Evolutionary conservation across 2,888 invertebrate genomes (phyloP).

Genomic region (Pandemis cinnamomeana): DNA sequence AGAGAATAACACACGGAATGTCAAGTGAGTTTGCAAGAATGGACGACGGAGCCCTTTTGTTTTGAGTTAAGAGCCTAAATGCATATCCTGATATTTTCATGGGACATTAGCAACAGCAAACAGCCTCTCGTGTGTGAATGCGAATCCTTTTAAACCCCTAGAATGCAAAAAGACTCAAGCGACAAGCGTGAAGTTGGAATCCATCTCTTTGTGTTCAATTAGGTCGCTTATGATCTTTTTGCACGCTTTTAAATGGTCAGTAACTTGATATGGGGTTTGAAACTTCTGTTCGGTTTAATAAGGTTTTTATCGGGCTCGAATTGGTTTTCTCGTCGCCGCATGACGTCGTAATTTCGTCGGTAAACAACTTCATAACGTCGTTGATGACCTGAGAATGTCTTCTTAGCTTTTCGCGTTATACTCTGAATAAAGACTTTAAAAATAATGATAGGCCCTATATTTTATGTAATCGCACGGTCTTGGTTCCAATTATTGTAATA

Average conservation of each 20-base stretch:
- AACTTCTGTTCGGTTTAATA: conserved; percentile 24
- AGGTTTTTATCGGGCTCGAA: conserved; percentile 23
- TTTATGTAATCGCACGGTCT: conserved; percentile 4
- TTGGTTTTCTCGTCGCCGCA: conserved; percentile 29
- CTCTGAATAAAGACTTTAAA: conserved; percentile 30
- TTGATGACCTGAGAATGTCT: conserved; percentile 21
- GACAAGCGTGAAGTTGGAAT: not conserved
- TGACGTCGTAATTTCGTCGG: conserved; percentile 30
- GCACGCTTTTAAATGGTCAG: not conserved
- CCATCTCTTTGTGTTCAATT: not conserved
- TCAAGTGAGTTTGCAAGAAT: not conserved
- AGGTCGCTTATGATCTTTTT: not conserved
- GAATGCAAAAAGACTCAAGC: not conserved
- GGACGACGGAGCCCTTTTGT: not conserved
- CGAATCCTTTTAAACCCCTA: not conserved
- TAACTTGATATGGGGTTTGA: conserved; percentile 13
- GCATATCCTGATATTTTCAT: conserved; percentile 28
- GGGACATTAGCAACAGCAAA: conserved; percentile 36
- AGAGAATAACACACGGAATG: not conserved
- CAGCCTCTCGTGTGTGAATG: conserved; percentile 9
- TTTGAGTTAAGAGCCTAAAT: conserved; percentile 7
- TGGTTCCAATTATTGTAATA: conserved; percentile 12
- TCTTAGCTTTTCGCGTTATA: conserved; percentile 30
- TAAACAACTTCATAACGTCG: conserved; percentile 33
- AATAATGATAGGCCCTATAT: conserved; percentile 25